Evolutionary conservation across 2,888 invertebrate species (phyloP), one percentile per base, ranked within the genome.

Genomic region (Thymelicus sylvestris): DNA sequence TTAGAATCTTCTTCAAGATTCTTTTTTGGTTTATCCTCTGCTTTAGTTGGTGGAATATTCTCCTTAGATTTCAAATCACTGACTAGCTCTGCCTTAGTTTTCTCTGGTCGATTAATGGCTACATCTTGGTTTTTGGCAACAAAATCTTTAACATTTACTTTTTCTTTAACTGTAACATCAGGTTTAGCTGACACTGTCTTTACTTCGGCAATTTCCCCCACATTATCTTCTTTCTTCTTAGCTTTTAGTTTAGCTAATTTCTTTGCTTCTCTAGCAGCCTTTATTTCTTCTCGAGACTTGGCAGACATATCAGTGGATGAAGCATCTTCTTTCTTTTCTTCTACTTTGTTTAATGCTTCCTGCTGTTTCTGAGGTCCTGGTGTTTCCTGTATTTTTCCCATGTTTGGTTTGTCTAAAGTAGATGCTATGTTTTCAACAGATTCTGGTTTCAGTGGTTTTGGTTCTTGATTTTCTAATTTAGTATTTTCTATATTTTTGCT

Each of bases 191-290:
- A 24, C 7, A 7, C 60, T 24, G 59, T 59, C 59, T 73, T 68
- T 59, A 73, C 57, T 60, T 67, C 72, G 66, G 76, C 74, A 68
- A 64, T 76, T 72, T 77, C 76, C n/a, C 6, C 41, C 60, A 38
- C 44, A 41, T 15, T 67, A 57, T 67, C 72, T 70, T 72, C 80
- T 75, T 89, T 90, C 66, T 74, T 75, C 76, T 89, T 92, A 1
- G 77, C 81, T 74, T 91, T 91, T 41, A 82, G 84, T 81, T 92
- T 93, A 19, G 86, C 84, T 66, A 83, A 77, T 79, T 92, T 93
- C 72, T 93, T 93, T n/a, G 89, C 89, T 81, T 92, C 88, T 75
- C 93, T 87, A 7, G 90, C 89, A 70, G 91, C 92, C 75, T 85
- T 72, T 1, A 93, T 80, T 60, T 90, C 88, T 31, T 91, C 88